Evolutionary conservation across 2,113 vertebrate species (phyloP).

Genomic region (Trematomus loennbergii): DNA sequence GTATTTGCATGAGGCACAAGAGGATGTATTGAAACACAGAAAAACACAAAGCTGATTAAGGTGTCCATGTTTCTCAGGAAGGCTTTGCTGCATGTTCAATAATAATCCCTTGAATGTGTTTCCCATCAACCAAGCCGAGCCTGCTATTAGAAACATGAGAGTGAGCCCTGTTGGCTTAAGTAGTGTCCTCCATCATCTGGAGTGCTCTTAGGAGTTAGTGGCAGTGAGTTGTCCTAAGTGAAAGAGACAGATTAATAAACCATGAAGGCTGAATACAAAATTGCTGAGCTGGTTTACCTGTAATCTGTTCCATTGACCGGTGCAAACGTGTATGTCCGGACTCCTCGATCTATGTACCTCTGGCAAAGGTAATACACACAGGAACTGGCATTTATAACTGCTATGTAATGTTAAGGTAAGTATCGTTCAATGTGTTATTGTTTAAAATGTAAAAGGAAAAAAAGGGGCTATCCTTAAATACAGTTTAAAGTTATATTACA

Average conservation of each 20-base stretch:
- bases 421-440: neutral
- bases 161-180: conserved; percentile 67
- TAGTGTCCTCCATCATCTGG: conserved; percentile 25
- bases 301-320: conserved; percentile 98
- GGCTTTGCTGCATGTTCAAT: neutral
- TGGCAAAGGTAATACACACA: conserved; percentile 68
- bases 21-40: neutral
- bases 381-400: conserved; percentile 5
- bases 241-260: neutral
- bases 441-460: neutral
- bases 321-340: conserved; percentile 95
- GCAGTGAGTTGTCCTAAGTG: neutral
- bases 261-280: neutral
- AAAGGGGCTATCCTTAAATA: no score
- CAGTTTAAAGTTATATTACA: neutral
- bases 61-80: neutral
- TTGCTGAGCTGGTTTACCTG: conserved; percentile 85
- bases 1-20: neutral
- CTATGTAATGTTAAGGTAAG: neutral
- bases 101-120: neutral
- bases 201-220: conserved; percentile 8
- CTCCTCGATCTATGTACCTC: conserved; percentile 97
- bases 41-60: neutral
- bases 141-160: conserved; percentile 45
- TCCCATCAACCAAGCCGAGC: neutral